Percentiles rank a stretch among this genome's conserved stretches.
Conservation (phyloP, 2,113 vertebrate genomes). For the Rhipidura dahli region DNA sequence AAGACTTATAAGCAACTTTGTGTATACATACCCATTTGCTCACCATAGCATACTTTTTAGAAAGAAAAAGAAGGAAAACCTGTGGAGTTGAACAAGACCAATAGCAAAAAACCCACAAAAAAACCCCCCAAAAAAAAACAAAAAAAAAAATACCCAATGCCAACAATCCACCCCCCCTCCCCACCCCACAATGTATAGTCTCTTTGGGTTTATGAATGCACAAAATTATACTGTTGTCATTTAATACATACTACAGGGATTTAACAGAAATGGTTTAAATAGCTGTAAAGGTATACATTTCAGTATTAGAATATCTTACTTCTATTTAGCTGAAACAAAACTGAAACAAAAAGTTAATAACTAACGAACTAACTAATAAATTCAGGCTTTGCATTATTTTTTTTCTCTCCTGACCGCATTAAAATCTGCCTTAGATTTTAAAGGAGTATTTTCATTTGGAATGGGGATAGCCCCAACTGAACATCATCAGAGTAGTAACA, state of each 20-base stretch:
- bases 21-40: neutral
- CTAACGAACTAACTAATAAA: neutral
- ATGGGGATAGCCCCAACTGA: neutral
- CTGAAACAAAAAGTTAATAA: neutral
- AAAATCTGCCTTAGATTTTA: neutral
- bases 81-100: neutral
- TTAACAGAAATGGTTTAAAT: neutral
- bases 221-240: neutral
- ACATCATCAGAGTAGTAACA: neutral
- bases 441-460: neutral
- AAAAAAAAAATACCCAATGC: neutral
- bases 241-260: neutral
- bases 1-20: neutral
- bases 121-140: neutral
- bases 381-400: neutral
- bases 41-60: neutral
- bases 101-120: neutral
- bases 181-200: neutral
- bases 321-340: neutral
- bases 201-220: neutral
- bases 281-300: neutral
- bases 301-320: neutral
- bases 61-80: neutral
- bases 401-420: neutral
- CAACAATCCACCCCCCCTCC: no score